Percentiles rank a stretch among this genome's conserved stretches.
Evolutionary conservation across 2,797 vertebrate genomes (phyloP).

Genomic region (Remorina albescens): DNA sequence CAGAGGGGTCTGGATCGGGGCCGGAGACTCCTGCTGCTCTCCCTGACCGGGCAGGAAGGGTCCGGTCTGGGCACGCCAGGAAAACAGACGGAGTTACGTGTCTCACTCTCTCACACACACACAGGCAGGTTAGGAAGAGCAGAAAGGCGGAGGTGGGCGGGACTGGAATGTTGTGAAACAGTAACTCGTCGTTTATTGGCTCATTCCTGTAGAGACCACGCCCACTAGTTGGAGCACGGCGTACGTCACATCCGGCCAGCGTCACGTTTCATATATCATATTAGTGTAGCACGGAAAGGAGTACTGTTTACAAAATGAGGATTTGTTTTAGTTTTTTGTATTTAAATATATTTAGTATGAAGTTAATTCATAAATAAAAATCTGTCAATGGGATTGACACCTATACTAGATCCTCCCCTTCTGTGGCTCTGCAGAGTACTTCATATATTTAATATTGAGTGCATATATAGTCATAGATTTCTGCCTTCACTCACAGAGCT

Average conservation of each 20-base stretch:
- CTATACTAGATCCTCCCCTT: too few relatives aligned
- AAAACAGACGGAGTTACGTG: conserved; percentile 75
- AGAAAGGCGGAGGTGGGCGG: conserved; percentile 8
- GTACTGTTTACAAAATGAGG: too few relatives aligned
- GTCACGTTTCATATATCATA: background rate
- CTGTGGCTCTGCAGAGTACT: too few relatives aligned
- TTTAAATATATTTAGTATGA: too few relatives aligned
- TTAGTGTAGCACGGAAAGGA: too few relatives aligned
- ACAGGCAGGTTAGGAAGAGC: background rate
- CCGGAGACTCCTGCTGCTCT: conserved; percentile 22
- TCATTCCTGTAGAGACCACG: conserved; percentile 1
- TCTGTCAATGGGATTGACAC: too few relatives aligned
- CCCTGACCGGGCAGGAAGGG: conserved; percentile 53
- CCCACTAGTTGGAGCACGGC: background rate
- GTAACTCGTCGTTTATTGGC: conserved; percentile 69
- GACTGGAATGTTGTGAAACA: conserved; percentile 70
- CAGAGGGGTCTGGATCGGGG: background rate
- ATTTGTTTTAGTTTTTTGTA: too few relatives aligned
- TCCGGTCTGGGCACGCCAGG: conserved; percentile 33
- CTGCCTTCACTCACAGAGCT: too few relatives aligned
- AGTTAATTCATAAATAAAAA: too few relatives aligned
- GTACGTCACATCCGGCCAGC: conserved; percentile 53
- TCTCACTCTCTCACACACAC: conserved; percentile 61
- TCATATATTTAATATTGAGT: too few relatives aligned
- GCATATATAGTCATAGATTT: too few relatives aligned